These are phyloP conservation scores for Puma concolor DNA, from an alignment of 2,113 vertebrate species.

Conservation along the genomic window DNA sequence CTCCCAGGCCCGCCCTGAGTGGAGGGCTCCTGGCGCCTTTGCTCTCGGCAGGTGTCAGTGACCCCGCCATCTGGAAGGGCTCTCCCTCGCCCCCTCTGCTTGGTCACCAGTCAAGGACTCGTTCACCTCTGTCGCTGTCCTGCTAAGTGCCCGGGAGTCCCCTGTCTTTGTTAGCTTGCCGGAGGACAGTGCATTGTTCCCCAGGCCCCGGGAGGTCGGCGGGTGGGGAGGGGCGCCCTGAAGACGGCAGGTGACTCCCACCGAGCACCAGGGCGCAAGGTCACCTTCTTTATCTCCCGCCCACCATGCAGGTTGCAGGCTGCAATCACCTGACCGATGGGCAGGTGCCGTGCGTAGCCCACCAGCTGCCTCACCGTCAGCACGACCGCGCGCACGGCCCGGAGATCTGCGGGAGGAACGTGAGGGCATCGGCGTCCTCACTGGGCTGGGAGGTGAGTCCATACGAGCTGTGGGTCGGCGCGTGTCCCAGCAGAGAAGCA, in stretches of 20 bases:
- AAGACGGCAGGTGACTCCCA: accelerated
- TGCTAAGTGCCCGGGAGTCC: accelerated
- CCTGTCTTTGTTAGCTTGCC: accelerated
- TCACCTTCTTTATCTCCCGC: background rate
- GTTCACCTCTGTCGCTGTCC: too few species aligned
- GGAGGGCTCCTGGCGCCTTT: accelerated
- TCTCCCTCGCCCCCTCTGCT: background rate
- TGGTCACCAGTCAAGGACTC: too few species aligned
- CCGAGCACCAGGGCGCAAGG: accelerated
- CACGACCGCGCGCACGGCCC: accelerated
- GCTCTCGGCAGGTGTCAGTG: accelerated
- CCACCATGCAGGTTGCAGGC: accelerated
- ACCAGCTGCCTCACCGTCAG: accelerated
- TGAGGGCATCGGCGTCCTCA: accelerated
- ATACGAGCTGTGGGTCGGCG: accelerated
- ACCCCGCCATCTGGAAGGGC: accelerated
- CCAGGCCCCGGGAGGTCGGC: accelerated
- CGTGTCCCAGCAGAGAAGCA: accelerated
- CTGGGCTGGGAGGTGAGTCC: accelerated
- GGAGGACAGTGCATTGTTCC: accelerated
- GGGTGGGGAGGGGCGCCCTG: background rate
- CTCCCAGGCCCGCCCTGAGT: accelerated
- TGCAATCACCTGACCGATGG: accelerated
- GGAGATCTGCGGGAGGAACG: accelerated
- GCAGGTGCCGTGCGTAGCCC: accelerated